phyloP scores from a whole-genome alignment of 2,888 invertebrate genomes.

The Mystacides longicornis region DNA sequence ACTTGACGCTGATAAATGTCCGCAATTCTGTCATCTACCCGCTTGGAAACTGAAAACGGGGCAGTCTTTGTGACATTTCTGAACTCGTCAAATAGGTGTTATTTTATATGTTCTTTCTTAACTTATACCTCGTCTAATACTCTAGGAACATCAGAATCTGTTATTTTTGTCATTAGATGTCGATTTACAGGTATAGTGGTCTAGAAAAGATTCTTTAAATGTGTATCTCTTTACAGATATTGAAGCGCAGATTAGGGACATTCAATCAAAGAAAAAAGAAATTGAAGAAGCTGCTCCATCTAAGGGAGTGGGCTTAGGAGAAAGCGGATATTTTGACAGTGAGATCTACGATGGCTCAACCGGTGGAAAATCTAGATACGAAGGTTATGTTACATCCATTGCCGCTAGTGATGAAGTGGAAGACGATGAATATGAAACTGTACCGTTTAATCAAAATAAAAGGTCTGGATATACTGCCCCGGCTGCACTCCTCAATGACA shows the following conservation, averaged over 20 bases:
- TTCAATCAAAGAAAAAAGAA: constrained; percentile 82
- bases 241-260: constrained; percentile 87
- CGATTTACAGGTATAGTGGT: too few relatives aligned
- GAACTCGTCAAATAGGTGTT: too few relatives aligned
- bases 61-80: too few relatives aligned
- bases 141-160: too few relatives aligned
- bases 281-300: constrained; percentile 56
- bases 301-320: constrained; percentile 81
- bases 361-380: constrained; percentile 70
- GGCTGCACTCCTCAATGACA: constrained; percentile 81
- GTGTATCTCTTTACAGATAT: constrained; percentile 60
- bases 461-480: constrained; percentile 79
- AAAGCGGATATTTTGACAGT: constrained; percentile 81
- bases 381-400: constrained; percentile 93
- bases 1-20: too few relatives aligned
- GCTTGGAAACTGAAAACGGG: too few relatives aligned
- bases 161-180: too few relatives aligned
- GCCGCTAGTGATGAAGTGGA: constrained; percentile 94
- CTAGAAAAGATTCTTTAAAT: too few relatives aligned
- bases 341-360: constrained; percentile 81
- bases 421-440: constrained; percentile 83
- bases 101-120: too few relatives aligned
- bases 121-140: too few relatives aligned
- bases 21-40: too few relatives aligned
- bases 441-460: constrained; percentile 61